Evolutionary conservation across 2,113 vertebrate species (phyloP), one percentile per base, ranked within the genome.

Genomic region (Fukomys damarensis): DNA sequence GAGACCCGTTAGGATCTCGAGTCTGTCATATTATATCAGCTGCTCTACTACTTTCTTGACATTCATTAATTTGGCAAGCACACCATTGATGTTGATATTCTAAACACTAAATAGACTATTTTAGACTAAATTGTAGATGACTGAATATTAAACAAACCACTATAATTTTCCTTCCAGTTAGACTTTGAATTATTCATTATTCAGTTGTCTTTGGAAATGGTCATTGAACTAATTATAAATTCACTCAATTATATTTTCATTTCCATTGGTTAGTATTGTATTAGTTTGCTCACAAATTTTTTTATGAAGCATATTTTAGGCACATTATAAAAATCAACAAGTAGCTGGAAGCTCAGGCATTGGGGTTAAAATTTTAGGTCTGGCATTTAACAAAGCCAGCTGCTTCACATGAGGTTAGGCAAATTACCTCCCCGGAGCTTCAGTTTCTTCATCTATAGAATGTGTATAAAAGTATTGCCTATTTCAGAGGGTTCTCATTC

Each of bases 141-240:
- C 46, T 13, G 30, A 68, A 86, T 83, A 61, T 87, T 94, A 49
- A 77, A 28, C 4, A 93, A 95, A 49, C 19, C 2, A 79, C 22
- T 90, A 7, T 54, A 85, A 63, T 77, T 94, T 93, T 65, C n/a
- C 43, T 79, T 91, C 24, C 8, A 83, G 32, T 41, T 85, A 58
- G 41, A 81, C 49, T 94, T 86, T 84, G 46, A 94, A 68, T 87
- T 95, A 76, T 26, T 90, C 46, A 66, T 83, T 92, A 72, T 70
- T 59, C 49, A 56, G 17, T 76, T 26, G n/a, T 89, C 76, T 87
- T 26, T 94, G 49, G 49, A 87, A 96, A 93, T 66, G 3, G 38
- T 83, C 74, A 43, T n/a, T 82, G 43, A 95, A 80, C 24, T 92
- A 79, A 92, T 86, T 90, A 65, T n/a, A 54, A 95, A 63, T 89